Evolutionary conservation across 1,140 invertebrate species (phyloP), one percentile per base, ranked within the genome.

Genomic region (Leptopilina boulardi): DNA sequence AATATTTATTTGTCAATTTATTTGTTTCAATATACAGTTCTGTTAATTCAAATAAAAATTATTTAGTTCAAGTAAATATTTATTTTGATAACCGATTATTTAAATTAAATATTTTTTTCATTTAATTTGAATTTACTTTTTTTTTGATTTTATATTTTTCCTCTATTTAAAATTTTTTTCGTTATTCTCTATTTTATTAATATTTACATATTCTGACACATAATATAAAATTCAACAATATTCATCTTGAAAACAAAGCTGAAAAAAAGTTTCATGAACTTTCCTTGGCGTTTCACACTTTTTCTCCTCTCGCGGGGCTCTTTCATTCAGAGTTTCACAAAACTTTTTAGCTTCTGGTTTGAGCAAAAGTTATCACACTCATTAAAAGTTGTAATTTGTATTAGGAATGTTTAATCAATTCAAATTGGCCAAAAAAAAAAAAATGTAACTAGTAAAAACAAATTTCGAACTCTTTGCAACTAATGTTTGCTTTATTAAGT

Each of bases 381-480:
- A 51, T 51, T 51, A 51, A 51, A 51, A 51, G 47, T 51, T 51
- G 47, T 51, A 51, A 51, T 51, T 51, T 51, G n/a, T n/a, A 51
- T 51, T 51, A 51, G n/a, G 47, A 51, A 51, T 51, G 47, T 51
- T 51, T 51, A 51, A 51, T 51, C 47, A 51, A 51, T 51, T 51
- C 13, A n/a, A 51, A 51, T 18, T 51, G n/a, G n/a, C n/a, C 8
- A 38, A 38, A 38, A 9, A 38, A 38, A 51, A 51, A 51, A 51
- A 51, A 6, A 18, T 18, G 1, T 51, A n/a, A n/a, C n/a, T n/a
- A n/a, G 4, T 51, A 18, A 51, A n/a, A 51, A 51, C 47, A 38
- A 38, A 4, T 38, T 51, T 51, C 1, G n/a, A 51, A 51, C 47
- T 51, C 47, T 51, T 18, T 8, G 4, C 6, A 51, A 51, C 15